Conservation (phyloP, 1,140 invertebrate genomes). For the Portunus trituberculatus region DNA sequence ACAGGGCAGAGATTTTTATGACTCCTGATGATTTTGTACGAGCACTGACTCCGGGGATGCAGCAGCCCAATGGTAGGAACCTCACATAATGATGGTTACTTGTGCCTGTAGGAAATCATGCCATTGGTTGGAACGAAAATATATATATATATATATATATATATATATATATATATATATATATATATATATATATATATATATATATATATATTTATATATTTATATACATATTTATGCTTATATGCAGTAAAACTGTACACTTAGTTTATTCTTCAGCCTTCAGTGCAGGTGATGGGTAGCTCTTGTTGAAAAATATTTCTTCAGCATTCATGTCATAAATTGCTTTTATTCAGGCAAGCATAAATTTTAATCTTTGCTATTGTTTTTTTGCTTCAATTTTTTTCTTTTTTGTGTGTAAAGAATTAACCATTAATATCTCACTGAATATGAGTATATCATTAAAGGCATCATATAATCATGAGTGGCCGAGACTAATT, state of each 20-base stretch:
- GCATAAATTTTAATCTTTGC: background rate
- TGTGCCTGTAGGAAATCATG: background rate
- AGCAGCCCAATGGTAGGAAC: slow-evolving; percentile 93
- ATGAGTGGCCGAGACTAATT: too few species aligned
- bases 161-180: background rate
- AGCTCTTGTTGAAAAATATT: background rate
- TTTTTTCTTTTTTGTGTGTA: too few species aligned
- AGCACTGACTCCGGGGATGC: slow-evolving; percentile 98
- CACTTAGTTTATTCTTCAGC: background rate
- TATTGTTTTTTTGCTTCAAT: background rate
- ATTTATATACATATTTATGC: too few species aligned
- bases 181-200: too few species aligned
- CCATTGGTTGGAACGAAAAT: background rate
- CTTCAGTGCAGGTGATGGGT: background rate
- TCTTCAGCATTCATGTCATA: background rate
- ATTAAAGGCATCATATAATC: too few species aligned
- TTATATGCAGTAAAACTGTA: too few species aligned
- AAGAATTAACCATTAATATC: background rate
- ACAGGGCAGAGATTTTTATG: slow-evolving; percentile 93
- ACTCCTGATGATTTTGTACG: slow-evolving; percentile 99
- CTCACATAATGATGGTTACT: background rate
- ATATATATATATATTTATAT: too few species aligned
- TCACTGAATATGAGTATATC: background rate
- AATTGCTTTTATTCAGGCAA: slow-evolving; percentile 24
- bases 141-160: background rate